Evolutionary conservation across 2,888 invertebrate genomes (phyloP), one percentile per base, ranked within the genome.

Genomic region (Lycia hirtaria): DNA sequence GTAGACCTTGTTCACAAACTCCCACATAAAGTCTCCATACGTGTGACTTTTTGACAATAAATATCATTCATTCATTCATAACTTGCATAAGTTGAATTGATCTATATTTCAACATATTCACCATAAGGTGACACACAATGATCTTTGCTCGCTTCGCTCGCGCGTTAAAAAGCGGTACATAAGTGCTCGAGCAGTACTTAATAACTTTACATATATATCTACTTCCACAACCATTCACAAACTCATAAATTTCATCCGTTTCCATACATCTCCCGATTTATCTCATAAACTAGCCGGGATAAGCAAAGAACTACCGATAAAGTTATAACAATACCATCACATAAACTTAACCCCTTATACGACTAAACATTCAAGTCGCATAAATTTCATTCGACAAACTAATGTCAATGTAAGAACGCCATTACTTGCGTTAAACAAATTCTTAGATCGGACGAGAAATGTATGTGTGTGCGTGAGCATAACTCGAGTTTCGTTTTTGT

Each of bases 351-450:
- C 88, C 87, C 90, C 88, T 87, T 89, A 87, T 87, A 86, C 88
- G 87, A 89, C 86, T 86, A 83, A 87, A 89, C 83, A 89, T 85
- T 79, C 80, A 89, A 91, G 81, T 89, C 88, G 73, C 91, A 92
- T 92, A 91, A 91, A 91, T 91, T 87, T 85, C 84, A 83, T 89
- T 87, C 86, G 90, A 87, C 89, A 88, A 89, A 92, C 91, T 91
- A 90, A 91, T 91, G 91, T 88, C 90, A 90, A 88, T 88, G 87
- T 91, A 89, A 87, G 87, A 88, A 88, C 87, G 88, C 88, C 85
- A 88, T 91, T 90, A 84, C 80, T 82, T 75, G 78, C 79, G 81
- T 82, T 85, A 88, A 88, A 91, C 89, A 91, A 91, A 91, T 91
- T 90, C 88, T 48, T 41, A 57, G 56, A 57, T 57, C 51, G 81